Evolutionary conservation across 2,113 vertebrate genomes (phyloP).

Genomic region (Triplophysa siluroides): DNA sequence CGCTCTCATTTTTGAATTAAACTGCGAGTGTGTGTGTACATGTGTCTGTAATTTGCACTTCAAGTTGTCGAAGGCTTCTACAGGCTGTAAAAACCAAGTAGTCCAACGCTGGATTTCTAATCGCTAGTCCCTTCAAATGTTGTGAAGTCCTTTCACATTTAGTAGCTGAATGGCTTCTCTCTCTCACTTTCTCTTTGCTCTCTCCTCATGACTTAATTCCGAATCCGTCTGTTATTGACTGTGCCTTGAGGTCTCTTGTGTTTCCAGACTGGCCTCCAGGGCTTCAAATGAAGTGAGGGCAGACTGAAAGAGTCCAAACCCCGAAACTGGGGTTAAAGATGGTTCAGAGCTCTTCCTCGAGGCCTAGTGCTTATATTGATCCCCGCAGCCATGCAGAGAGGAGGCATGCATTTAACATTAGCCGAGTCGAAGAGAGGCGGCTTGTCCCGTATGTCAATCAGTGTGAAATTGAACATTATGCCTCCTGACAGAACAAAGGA

Average conservation of each 20-base stretch:
- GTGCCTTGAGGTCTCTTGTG: conserved; percentile 3
- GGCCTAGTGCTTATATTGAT: conserved; percentile 42
- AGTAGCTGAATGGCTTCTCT: not conserved
- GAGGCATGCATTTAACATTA: conserved; percentile 50
- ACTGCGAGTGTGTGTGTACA: not conserved
- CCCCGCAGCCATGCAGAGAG: conserved; percentile 35
- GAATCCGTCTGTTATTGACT: conserved; percentile 22
- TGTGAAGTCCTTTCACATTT: not conserved
- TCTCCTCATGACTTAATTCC: conserved; percentile 15
- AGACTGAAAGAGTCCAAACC: conserved; percentile 5
- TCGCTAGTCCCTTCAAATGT: not conserved
- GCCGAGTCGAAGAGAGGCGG: conserved; percentile 13
- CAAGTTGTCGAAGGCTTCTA: conserved; percentile 15
- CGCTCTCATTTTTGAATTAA: conserved; percentile 42
- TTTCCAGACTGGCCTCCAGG: conserved; percentile 18
- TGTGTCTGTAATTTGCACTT: conserved; percentile 17
- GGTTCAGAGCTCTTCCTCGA: conserved; percentile 29
- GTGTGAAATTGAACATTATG: conserved; percentile 7
- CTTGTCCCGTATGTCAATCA: conserved; percentile 31
- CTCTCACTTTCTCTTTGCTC: not conserved
- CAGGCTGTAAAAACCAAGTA: not conserved
- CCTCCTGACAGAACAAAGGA: conserved; percentile 10
- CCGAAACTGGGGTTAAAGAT: conserved; percentile 46
- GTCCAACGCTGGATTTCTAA: not conserved
- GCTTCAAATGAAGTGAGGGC: not conserved